Evolutionary conservation across 2,113 vertebrate genomes (phyloP), one percentile per base, ranked within the genome.

Genomic region (Drymodes brunneopygia): DNA sequence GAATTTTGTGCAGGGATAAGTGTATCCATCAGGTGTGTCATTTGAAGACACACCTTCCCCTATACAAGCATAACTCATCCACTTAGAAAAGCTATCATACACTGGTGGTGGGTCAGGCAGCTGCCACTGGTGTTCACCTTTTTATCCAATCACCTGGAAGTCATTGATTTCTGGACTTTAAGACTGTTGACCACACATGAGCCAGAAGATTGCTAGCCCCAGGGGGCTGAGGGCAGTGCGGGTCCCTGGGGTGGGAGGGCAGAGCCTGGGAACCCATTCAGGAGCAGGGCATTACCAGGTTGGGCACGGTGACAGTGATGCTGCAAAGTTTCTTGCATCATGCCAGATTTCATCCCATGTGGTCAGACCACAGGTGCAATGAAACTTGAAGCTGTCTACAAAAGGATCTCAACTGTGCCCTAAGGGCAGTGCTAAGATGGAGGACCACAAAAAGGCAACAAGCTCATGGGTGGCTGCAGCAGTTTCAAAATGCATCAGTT

Each of bases 201-300:
- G 10, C 21, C 35, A 74, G 35, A 40, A 45, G 12, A 22, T n/a
- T 8, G 29, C 31, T 72, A 1, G 2, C 8, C 12, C 7, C 33
- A 36, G 35, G 19, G 35, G 9, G 21, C 29, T n/a, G 47, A 25
- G 14, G 14, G 8, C 5, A 65, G 24, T 0, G 0, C 15, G 20
- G 15, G 5, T 78, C 15, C 9, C 9, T n/a, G 33, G 6, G 7
- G 7, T 1, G 1, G 4, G 31, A 81, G 7, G 22, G 2, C 20
- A 78, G 31, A 28, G 9, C 3, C 28, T 67, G n/a, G 13, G 61
- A 77, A 27, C 20, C 9, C 36, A 42, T 8, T 12, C 27, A 42
- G n/a, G 33, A 84, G 23, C 20, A 42, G 1, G 7, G 9, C 3
- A 0, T 56, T 75, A 13, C n/a, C 35, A 42, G 35, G 29, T 28